Evolutionary conservation across 1,140 invertebrate species (phyloP).

Genomic region (Meloidogyne chitwoodi): DNA sequence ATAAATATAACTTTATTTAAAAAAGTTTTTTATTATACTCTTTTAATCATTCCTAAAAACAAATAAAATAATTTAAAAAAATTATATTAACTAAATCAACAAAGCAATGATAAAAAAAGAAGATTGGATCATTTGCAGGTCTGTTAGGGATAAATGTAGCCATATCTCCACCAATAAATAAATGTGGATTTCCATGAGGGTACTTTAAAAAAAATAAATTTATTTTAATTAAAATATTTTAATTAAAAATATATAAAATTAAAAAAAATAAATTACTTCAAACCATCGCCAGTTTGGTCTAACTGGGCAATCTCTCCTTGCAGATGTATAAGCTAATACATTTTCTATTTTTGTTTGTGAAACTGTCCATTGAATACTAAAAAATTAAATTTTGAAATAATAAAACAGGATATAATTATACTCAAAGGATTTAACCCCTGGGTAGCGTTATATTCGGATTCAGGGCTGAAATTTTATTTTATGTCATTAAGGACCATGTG

Average conservation of each 20-base stretch:
- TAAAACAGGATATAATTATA: too few relatives aligned
- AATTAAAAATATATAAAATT: too few relatives aligned
- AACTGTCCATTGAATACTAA: constrained; percentile 17
- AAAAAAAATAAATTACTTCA: background rate
- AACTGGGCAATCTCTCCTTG: background rate
- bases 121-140: constrained; percentile 48
- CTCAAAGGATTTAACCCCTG: too few relatives aligned
- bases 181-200: constrained; percentile 52
- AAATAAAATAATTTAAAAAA: background rate
- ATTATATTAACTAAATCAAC: constrained; percentile 57
- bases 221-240: too few relatives aligned
- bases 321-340: constrained; percentile 29
- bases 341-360: constrained; percentile 32
- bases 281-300: background rate
- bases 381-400: background rate
- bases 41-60: background rate
- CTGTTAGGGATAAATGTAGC: constrained; percentile 14
- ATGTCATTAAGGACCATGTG: too few relatives aligned
- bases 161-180: constrained; percentile 54
- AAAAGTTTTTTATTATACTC: too few relatives aligned
- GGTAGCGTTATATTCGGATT: too few relatives aligned
- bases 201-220: constrained; percentile 34
- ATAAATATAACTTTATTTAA: too few relatives aligned
- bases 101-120: constrained; percentile 59
- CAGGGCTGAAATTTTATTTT: too few relatives aligned